Conservation (phyloP, 64 coral and sea anemone species). For the Montipora sp. region DNA sequence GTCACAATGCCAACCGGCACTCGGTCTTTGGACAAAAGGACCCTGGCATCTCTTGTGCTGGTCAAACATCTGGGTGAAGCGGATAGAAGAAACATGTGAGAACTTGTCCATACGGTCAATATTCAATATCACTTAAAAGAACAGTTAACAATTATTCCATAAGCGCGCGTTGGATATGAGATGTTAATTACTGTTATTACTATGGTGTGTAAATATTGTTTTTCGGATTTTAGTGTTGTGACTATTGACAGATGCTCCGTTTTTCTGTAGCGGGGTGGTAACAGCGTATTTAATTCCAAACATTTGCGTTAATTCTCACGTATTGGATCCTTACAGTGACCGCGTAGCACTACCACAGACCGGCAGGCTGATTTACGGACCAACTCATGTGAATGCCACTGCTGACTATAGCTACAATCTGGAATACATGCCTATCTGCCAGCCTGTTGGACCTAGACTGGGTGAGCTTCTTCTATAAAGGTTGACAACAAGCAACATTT, state of each 20-base stretch:
- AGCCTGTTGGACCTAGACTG: conserved; percentile 88
- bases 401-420: conserved; percentile 68
- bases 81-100: conserved; percentile 67
- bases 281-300: background rate
- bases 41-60: conserved; percentile 86
- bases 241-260: background rate
- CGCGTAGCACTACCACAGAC: conserved; percentile 23
- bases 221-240: too few relatives aligned
- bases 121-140: too few relatives aligned
- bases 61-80: conserved; percentile 85
- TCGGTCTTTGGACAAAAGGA: conserved; percentile 90
- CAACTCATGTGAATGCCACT: conserved; percentile 29
- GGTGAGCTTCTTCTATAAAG: conserved; percentile 18
- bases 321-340: conserved; percentile 16
- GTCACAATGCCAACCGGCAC: conserved; percentile 73
- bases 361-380: conserved; percentile 13
- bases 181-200: too few relatives aligned
- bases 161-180: too few relatives aligned
- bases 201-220: too few relatives aligned
- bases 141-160: too few relatives aligned
- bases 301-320: background rate
- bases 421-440: conserved; percentile 83
- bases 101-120: too few relatives aligned
- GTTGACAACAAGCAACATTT: too few relatives aligned
- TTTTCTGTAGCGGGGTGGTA: background rate